Evolutionary conservation across 2,797 vertebrate species (phyloP).

Genomic region (Streptopelia turtur): DNA sequence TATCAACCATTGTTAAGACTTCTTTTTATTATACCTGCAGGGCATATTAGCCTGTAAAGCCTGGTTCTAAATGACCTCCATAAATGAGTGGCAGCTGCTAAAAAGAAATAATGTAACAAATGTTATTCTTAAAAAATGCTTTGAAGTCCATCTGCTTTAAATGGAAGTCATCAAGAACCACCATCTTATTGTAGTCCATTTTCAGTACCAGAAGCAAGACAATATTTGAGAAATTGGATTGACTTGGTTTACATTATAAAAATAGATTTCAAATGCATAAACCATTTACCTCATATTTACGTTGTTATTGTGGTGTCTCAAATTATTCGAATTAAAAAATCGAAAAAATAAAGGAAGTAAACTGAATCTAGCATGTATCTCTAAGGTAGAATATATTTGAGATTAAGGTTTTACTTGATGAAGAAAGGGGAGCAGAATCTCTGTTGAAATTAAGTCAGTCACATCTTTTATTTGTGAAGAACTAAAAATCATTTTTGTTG

Average conservation of each 20-base stretch:
- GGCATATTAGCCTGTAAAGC: neutral
- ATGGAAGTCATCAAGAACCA: neutral
- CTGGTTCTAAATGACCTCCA: neutral
- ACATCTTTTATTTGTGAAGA: neutral
- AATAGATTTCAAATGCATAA: neutral
- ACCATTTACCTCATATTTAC: neutral
- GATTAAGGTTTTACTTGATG: neutral
- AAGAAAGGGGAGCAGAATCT: neutral
- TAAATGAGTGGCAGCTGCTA: neutral
- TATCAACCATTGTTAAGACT: neutral
- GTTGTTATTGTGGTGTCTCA: neutral
- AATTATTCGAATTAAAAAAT: neutral
- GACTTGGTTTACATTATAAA: neutral
- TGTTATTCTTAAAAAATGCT: neutral
- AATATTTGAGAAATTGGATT: neutral
- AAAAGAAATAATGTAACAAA: neutral
- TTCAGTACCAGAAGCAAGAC: neutral
- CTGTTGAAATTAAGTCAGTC: neutral
- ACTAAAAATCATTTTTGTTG: neutral
- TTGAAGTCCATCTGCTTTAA: neutral
- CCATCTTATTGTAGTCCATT: neutral
- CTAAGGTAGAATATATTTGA: neutral
- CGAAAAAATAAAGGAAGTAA: neutral
- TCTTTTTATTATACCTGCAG: neutral
- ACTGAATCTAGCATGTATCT: neutral